Base-by-base conservation (phyloP, 2,113 vertebrate species). In the Ciconia maguari region DNA sequence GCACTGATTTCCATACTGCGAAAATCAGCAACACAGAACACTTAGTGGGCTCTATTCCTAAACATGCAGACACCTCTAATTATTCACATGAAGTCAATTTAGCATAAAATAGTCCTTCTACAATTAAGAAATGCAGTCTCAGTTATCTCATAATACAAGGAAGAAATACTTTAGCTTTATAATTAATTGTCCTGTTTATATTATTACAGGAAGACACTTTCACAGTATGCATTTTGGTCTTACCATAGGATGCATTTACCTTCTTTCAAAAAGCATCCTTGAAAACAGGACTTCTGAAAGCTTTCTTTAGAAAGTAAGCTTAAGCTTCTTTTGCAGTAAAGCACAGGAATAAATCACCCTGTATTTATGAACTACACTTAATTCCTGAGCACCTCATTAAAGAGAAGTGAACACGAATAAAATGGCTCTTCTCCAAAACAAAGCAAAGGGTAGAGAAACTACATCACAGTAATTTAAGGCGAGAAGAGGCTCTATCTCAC, bases 321-420 rank as follows among this genome's bases (percentile, higher is more conserved):
- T 96, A 96, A 93, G 91, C 85, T 90, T 68, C 91, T 94, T 96
- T 91, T 89, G 64, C 10, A 9, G 81, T 52, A 93, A 74, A 94
- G 94, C 78, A 69, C 49, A 70, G 62, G 75, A 95, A 94, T 97
- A 96, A 96, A 95, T 97, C 84, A 91, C 54, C 71, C 83, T 77
- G 92, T 91, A 94, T 97, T 97, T 96, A 97, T 90, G 90, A 96
- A 96, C 81, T 86, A 62, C 78, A 80, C 93, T 95, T 96, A 97
- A 90, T 94, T 91, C 94, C 91, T 91, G 94, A 96, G 93, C 82
- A 96, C 84, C 95, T 97, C 95, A 91, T 96, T 96, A 97, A 96
- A 96, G 41, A 68, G 87, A 90, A 70, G 20, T 18, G 82, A 95
- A 57, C 83, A 74, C 2, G 10, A 96, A 96, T 91, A 87, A 93